A percentile compares a stretch with the other conserved stretches of the same genome.
These are phyloP conservation scores for Petrocephalus microphthalmus DNA, from an alignment of 2,113 vertebrate species.

Conservation along the genomic window DNA sequence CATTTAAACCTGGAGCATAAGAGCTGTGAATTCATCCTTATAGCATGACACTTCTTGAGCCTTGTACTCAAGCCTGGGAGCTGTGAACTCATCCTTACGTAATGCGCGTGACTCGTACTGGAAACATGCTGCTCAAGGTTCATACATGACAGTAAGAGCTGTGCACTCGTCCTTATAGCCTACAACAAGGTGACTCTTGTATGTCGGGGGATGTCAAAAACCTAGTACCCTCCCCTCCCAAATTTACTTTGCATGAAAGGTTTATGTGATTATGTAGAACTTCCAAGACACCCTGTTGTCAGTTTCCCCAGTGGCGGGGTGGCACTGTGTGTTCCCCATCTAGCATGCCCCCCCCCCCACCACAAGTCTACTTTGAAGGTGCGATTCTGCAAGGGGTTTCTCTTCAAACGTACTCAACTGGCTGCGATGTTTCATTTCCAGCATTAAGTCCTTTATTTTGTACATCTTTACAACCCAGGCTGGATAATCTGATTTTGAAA, in stretches of 20 bases:
- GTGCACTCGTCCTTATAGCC: background rate
- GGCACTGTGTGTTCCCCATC: background rate
- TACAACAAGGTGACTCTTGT: background rate
- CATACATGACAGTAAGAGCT: background rate
- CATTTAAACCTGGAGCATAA: background rate
- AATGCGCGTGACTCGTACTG: background rate
- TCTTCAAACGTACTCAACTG: background rate
- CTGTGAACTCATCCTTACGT: background rate
- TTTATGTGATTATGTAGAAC: background rate
- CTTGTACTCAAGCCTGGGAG: background rate
- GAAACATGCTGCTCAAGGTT: background rate
- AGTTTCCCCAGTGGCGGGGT: background rate
- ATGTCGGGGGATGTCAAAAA: background rate
- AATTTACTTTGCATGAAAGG: background rate
- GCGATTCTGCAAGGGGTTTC: no score
- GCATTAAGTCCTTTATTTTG: background rate
- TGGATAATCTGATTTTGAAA: background rate
- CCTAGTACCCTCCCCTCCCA: background rate
- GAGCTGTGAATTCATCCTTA: background rate
- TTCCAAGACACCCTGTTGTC: background rate
- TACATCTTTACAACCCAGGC: background rate
- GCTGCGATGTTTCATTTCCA: background rate
- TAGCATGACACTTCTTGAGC: background rate
- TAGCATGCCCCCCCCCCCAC: background rate
- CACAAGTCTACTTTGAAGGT: no score